These are phyloP conservation scores for Mesorhabditis belari DNA, from an alignment of 2,888 invertebrate genomes.

Conservation along the genomic window DNA sequence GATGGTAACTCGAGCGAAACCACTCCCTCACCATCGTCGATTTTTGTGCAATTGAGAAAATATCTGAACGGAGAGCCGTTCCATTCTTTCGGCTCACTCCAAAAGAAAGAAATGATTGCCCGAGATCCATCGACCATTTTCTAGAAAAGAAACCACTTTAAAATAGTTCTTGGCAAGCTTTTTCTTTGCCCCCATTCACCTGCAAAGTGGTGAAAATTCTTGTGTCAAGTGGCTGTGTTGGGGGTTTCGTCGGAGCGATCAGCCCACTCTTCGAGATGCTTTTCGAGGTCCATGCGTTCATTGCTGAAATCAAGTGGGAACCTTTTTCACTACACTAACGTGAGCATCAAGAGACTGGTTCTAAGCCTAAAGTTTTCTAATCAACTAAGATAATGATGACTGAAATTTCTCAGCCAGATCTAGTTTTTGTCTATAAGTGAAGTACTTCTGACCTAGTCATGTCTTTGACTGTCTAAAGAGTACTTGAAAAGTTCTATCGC, in stretches of 20 bases:
- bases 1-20: background rate
- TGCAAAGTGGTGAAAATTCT: conserved; percentile 49
- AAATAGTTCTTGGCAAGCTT: background rate
- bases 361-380: background rate
- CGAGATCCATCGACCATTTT: conserved; percentile 51
- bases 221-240: conserved; percentile 34
- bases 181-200: conserved; percentile 1
- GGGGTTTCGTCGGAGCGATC: conserved; percentile 49
- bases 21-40: conserved; percentile 20
- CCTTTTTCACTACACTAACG: background rate
- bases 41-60: conserved; percentile 45
- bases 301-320: conserved; percentile 16
- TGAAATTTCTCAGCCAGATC: no score
- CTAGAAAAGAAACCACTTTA: no score
- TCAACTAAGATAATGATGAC: no score
- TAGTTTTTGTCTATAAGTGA: no score
- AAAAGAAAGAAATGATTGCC: conserved; percentile 50
- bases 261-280: conserved; percentile 39
- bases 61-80: conserved; percentile 46
- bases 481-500: no score
- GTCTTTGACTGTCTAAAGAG: background rate
- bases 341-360: background rate
- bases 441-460: no score
- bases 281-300: conserved; percentile 38
- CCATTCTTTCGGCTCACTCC: conserved; percentile 48